phyloP scores from a whole-genome alignment of 2,113 vertebrate species.

The Sorex fumeus region DNA sequence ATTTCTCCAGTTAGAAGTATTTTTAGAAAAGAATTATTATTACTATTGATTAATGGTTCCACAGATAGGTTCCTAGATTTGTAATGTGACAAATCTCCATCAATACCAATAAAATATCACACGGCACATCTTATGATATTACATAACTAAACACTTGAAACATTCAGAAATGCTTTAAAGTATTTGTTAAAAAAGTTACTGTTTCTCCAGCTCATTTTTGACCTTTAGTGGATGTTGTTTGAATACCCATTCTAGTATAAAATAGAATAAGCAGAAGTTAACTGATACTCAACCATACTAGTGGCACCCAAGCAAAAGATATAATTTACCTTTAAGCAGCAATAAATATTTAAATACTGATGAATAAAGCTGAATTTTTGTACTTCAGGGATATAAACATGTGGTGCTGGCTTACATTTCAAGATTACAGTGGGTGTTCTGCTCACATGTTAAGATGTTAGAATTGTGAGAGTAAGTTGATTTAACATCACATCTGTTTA shows the following conservation, averaged over 20 bases:
- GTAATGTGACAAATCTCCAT: not conserved
- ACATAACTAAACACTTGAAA: not conserved
- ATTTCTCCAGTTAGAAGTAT: not conserved
- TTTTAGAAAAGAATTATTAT: not conserved
- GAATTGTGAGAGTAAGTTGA: not conserved
- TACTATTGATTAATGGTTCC: not conserved
- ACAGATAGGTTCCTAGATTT: not conserved
- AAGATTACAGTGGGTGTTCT: not conserved
- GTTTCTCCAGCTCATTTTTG: not conserved
- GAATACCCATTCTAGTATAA: not conserved
- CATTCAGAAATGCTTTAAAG: not conserved
- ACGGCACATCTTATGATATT: not conserved
- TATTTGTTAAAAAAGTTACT: not conserved
- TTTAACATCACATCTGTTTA: conserved; percentile 65
- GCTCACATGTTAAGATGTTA: not conserved
- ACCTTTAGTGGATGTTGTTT: not conserved
- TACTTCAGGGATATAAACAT: not conserved
- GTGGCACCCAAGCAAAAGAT: not conserved
- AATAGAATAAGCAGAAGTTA: not conserved
- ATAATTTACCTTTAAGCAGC: not conserved
- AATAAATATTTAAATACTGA: not conserved
- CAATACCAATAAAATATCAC: not conserved
- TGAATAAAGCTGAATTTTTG: conserved; percentile 14
- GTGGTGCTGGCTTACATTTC: not conserved
- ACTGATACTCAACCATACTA: not conserved